These are phyloP conservation scores for Aspidoscelis tigris DNA, from an alignment of 2,113 vertebrate genomes.

Conservation along the genomic window DNA sequence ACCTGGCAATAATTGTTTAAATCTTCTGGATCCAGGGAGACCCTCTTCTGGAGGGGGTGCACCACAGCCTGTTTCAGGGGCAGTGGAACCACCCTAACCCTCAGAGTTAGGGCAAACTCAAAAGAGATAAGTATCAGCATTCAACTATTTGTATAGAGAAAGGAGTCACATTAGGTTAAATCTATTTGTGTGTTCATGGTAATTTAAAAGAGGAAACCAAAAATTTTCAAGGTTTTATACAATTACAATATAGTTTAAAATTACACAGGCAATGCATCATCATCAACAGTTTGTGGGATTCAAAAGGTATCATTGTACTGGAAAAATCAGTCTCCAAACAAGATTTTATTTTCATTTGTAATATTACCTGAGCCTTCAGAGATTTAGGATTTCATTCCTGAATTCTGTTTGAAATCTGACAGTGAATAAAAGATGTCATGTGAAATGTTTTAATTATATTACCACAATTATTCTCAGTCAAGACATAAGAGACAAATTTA, in stretches of 20 bases:
- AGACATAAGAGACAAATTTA: conserved; percentile 14
- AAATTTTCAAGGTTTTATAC: background rate
- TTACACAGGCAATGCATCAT: conserved; percentile 29
- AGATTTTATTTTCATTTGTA: background rate
- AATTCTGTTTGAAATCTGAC: conserved; percentile 18
- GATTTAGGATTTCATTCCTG: background rate
- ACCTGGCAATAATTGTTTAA: too few species aligned
- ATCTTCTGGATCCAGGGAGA: too few species aligned
- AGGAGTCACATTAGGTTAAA: too few species aligned
- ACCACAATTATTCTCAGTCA: background rate
- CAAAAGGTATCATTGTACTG: background rate
- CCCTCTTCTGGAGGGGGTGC: too few species aligned
- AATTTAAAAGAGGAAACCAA: too few species aligned
- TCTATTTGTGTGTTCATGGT: too few species aligned
- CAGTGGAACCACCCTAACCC: too few species aligned
- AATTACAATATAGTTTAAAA: conserved; percentile 9
- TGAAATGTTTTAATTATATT: background rate
- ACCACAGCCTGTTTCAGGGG: too few species aligned
- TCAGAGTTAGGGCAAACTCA: too few species aligned
- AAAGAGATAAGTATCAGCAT: too few species aligned
- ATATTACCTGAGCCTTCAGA: background rate
- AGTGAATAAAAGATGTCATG: conserved; percentile 38
- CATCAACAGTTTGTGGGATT: conserved; percentile 21
- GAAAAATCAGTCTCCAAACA: background rate
- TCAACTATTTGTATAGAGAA: too few species aligned